These are phyloP conservation scores for Drosophila novamexicana DNA, from an alignment of 1,140 invertebrate genomes.

Conservation along the genomic window DNA sequence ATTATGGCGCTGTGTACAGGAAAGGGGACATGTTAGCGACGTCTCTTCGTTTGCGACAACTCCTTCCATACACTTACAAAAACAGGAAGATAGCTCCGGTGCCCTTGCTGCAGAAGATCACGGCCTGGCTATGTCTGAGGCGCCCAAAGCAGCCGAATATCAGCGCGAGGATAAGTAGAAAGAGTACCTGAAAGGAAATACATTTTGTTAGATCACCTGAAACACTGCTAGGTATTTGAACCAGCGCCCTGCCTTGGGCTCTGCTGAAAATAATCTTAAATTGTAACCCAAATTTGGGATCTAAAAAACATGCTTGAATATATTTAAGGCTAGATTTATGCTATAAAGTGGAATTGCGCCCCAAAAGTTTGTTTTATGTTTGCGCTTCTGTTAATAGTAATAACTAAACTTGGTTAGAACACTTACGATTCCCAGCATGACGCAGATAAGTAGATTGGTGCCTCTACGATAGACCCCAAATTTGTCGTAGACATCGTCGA, in stretches of 20 bases:
- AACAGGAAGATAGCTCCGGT: conserved; percentile 92
- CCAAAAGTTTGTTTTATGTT: too few relatives aligned
- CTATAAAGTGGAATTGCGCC: too few relatives aligned
- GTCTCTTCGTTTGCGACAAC: too few relatives aligned
- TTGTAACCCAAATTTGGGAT: too few relatives aligned
- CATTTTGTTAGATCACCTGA: too few relatives aligned
- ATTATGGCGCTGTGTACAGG: conserved; percentile 89
- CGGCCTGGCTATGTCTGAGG: conserved; percentile 2
- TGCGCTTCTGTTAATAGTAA: too few relatives aligned
- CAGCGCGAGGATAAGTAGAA: conserved; percentile 89
- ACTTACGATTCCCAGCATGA: conserved; percentile 85
- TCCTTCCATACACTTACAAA: conserved; percentile 87
- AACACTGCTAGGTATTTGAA: too few relatives aligned
- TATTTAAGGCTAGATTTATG: too few relatives aligned
- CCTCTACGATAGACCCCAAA: conserved; percentile 44
- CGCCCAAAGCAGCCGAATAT: conserved; percentile 89
- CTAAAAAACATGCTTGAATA: too few relatives aligned
- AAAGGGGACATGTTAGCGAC: not conserved
- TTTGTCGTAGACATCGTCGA: conserved; percentile 56
- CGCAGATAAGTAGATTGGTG: conserved; percentile 83
- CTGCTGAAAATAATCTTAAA: too few relatives aligned
- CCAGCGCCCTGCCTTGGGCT: too few relatives aligned
- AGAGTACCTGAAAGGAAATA: conserved; percentile 44
- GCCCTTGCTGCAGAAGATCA: conserved; percentile 91
- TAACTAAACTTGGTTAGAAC: too few relatives aligned